A percentile compares a stretch with the other conserved stretches of the same genome.
Evolutionary conservation across 2,888 invertebrate species (phyloP).

Genomic region (Acanthosepion lycidas): DNA sequence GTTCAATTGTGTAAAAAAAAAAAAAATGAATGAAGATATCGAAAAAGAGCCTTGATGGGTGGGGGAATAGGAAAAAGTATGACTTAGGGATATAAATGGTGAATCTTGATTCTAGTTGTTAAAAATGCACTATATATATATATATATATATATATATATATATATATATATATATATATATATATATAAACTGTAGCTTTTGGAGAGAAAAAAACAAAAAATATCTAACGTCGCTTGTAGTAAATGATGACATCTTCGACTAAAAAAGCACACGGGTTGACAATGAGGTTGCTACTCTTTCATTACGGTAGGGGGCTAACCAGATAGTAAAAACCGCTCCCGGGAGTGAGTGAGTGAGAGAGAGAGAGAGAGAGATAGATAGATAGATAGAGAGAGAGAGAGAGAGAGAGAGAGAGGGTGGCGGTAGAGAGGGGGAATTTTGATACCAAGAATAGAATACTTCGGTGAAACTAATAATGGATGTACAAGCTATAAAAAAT

Average conservation of each 20-base stretch:
- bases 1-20: neutral
- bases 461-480: too few species aligned
- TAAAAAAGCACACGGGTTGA: neutral
- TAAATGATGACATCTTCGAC: neutral
- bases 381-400: too few species aligned
- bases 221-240: too few species aligned
- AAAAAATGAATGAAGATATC: neutral
- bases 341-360: neutral
- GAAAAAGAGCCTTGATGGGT: neutral
- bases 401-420: too few species aligned
- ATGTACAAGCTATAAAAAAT: too few species aligned
- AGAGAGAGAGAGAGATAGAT: too few species aligned
- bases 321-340: neutral
- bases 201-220: too few species aligned
- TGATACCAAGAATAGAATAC: too few species aligned
- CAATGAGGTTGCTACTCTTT: slow-evolving; percentile 33
- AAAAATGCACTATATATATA: neutral
- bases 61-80: neutral
- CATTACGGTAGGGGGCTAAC: neutral
- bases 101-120: neutral
- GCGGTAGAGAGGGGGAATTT: too few species aligned
- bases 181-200: neutral
- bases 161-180: neutral
- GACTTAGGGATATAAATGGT: neutral
- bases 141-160: neutral